phyloP scores from a whole-genome alignment of 2,113 vertebrate species.

The Numenius arquata region DNA sequence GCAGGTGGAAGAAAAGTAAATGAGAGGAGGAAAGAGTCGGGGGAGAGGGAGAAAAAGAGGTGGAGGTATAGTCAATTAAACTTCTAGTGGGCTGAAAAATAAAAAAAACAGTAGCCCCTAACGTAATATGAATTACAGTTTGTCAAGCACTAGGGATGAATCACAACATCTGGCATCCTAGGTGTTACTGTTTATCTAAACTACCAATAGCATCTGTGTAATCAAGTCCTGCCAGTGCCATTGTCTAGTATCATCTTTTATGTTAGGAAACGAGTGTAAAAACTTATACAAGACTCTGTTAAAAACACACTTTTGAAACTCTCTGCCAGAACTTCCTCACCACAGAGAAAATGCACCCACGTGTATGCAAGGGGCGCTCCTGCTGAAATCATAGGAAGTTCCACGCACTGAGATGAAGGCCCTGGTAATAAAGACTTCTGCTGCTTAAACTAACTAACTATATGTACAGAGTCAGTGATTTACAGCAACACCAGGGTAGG shows the following conservation, averaged over 20 bases:
- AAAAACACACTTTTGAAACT: not conserved
- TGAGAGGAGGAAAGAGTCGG: not conserved
- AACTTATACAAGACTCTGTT: not conserved
- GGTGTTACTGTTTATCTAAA: constrained; percentile 54
- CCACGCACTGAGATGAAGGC: not conserved
- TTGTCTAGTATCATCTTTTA: not conserved
- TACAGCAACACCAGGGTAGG: not conserved
- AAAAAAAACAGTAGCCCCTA: constrained; percentile 29
- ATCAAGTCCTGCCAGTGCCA: constrained; percentile 27
- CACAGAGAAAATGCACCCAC: not conserved
- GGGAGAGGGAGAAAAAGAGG: not conserved
- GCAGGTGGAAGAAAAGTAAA: not conserved
- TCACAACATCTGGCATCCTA: constrained; percentile 69
- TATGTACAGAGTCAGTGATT: not conserved
- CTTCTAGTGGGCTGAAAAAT: constrained; percentile 47
- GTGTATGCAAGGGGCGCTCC: not conserved
- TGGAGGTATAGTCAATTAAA: not conserved
- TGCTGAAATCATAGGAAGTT: not conserved
- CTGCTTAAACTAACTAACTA: not conserved
- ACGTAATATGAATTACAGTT: constrained; percentile 54
- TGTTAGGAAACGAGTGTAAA: not conserved
- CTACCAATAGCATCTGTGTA: constrained; percentile 60
- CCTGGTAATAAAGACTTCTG: not conserved
- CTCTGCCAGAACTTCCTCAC: not conserved
- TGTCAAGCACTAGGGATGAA: constrained; percentile 46